Conservation (phyloP, 2,113 vertebrate species). For the Taxidea taxus region DNA sequence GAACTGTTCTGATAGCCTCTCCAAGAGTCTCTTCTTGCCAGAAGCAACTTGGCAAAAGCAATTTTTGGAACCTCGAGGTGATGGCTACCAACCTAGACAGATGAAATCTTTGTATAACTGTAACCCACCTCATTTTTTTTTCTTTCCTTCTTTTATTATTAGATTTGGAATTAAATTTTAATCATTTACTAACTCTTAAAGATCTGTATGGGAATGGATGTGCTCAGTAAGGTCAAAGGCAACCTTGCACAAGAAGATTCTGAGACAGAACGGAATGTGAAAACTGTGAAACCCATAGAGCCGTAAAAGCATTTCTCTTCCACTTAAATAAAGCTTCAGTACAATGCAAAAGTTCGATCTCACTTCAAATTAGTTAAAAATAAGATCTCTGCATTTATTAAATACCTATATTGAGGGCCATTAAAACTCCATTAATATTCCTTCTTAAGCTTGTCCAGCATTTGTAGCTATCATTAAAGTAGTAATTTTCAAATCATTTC, state of each 20-base stretch:
- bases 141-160: neutral
- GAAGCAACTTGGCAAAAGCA: neutral
- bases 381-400: conserved; percentile 8
- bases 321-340: conserved; percentile 1
- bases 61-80: neutral
- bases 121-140: neutral
- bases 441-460: neutral
- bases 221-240: neutral
- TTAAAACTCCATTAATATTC: conserved; percentile 15
- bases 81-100: neutral
- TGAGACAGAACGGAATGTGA: neutral
- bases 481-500: conserved; percentile 28
- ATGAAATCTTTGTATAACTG: neutral
- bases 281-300: neutral
- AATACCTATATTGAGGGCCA: conserved; percentile 44
- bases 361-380: neutral
- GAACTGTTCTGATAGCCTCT: neutral
- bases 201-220: neutral
- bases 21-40: neutral
- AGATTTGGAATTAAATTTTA: conserved; percentile 27
- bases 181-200: neutral
- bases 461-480: conserved; percentile 34
- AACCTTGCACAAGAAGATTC: neutral
- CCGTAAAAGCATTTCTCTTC: neutral
- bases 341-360: neutral